phyloP scores from a whole-genome alignment of 2,888 invertebrate genomes.

The Phortica okadai region DNA sequence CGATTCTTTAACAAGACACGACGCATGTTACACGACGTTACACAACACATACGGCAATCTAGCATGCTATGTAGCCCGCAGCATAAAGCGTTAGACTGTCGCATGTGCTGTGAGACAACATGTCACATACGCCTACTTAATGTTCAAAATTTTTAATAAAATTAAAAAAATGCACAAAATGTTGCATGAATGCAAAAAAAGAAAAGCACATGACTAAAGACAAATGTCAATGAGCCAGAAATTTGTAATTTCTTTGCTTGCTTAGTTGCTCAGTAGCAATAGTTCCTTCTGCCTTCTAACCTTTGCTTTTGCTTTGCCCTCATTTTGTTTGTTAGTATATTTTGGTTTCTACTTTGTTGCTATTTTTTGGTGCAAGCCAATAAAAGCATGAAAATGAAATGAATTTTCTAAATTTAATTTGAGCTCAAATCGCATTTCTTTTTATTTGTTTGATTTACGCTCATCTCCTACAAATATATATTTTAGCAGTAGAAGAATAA shows the following conservation, averaged over 20 bases:
- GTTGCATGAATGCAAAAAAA: not conserved
- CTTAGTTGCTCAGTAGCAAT: not conserved
- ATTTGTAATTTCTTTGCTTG: not conserved
- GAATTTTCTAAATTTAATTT: slow-evolving; percentile 31
- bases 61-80: no score
- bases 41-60: no score
- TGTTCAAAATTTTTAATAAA: not conserved
- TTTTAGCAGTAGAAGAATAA: not conserved
- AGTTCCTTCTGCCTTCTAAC: not conserved
- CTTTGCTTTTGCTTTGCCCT: not conserved
- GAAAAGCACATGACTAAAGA: slow-evolving; percentile 25
- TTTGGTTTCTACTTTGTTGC: not conserved
- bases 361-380: not conserved
- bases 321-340: no score
- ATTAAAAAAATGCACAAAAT: slow-evolving; percentile 1
- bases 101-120: no score
- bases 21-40: no score
- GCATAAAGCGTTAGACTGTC: not conserved
- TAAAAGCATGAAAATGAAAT: slow-evolving; percentile 12
- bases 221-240: slow-evolving; percentile 31
- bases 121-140: not conserved
- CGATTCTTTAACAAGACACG: no score
- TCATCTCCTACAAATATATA: not conserved
- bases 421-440: slow-evolving; percentile 1
- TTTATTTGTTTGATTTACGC: slow-evolving; percentile 4